Base-by-base conservation (phyloP, 1,140 invertebrate genomes). In the Panagrolaimus sp. region DNA sequence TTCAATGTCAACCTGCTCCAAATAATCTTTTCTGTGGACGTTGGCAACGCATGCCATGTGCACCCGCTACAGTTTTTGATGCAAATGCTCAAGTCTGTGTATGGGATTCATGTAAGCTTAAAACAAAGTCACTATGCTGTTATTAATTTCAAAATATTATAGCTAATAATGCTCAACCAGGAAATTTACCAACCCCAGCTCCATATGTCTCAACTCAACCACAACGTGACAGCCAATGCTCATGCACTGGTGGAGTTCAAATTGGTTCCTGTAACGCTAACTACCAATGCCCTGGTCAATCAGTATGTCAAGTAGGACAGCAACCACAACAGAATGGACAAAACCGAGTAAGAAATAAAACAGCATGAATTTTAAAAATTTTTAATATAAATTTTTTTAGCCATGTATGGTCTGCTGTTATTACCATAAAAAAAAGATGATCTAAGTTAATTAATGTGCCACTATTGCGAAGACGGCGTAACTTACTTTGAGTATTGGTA, bases 41-140 rank as follows among this genome's bases (percentile, higher is more conserved):
- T 63, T 81, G 79, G 79, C 80, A 82, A 65, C 45, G 80, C 16
- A 82, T 81, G 80, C 80, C 80, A 31, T 81, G 79, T 69, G 80
- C 79, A 51, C 78, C 80, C 16, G 78, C 64, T 61, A 81, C 79
- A 38, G 67, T 72, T 47, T 81, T 81, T 64, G 78, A 81, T 51
- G 68, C 69, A n/a, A 62, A 42, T 20, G 70, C 76, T 31, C 79
- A 81, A 76, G 69, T 81, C 16, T 81, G 79, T 63, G 73, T 81
- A 43, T 82, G 78, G 78, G 76, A 82, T 62, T 67, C 73, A 5
- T 67, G 65, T 66, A 66, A 75, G 47, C 42, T 5, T 23, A 38
- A 38, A 38, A 38, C 31, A 38, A 38, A 38, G 7, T 4, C 2
- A 2, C 2, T 38, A 38, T 7, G 7, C 2, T 2, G 2, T 38